Percentiles rank a stretch among this genome's conserved stretches.
phyloP scores from a whole-genome alignment of 2,797 vertebrate genomes.

The Aphelocoma californica region DNA sequence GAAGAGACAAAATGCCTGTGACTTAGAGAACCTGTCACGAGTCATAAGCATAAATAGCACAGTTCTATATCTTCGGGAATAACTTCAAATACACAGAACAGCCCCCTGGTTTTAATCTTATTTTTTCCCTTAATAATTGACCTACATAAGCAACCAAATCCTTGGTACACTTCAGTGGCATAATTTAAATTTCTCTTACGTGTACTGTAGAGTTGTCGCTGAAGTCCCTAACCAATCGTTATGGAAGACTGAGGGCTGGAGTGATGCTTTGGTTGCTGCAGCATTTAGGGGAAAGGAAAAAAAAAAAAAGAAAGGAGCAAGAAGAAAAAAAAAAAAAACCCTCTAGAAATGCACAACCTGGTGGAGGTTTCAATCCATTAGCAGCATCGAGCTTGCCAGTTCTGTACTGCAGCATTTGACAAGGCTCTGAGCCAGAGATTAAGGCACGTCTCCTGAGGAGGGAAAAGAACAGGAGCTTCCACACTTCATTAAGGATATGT shows the following conservation, averaged over 20 bases:
- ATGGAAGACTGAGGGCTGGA: background rate
- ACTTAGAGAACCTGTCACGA: conserved; percentile 46
- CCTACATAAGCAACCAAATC: conserved; percentile 36
- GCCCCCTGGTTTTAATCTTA: conserved; percentile 31
- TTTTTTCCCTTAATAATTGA: conserved; percentile 49
- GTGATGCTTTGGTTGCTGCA: background rate
- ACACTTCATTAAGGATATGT: conserved; percentile 46
- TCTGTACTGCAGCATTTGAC: conserved; percentile 57
- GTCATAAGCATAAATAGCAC: conserved; percentile 31
- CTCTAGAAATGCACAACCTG: conserved; percentile 62
- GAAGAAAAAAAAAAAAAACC: background rate
- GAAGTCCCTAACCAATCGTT: background rate
- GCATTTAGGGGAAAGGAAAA: background rate
- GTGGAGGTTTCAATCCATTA: conserved; percentile 69
- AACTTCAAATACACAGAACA: conserved; percentile 7
- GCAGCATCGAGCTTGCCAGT: conserved; percentile 55
- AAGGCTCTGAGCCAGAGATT: conserved; percentile 59
- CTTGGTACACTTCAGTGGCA: conserved; percentile 4
- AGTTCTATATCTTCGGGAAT: conserved; percentile 5
- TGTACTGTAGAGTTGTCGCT: background rate
- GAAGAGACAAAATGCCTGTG: background rate
- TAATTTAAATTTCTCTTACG: conserved; percentile 50
- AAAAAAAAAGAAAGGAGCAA: fast-evolving
- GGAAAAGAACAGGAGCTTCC: conserved; percentile 46
- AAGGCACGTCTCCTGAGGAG: conserved; percentile 49